Percentiles rank a stretch among this genome's conserved stretches.
These are phyloP conservation scores for Mesochorus sp. DNA, from an alignment of 2,888 invertebrate genomes.

Conservation along the genomic window DNA sequence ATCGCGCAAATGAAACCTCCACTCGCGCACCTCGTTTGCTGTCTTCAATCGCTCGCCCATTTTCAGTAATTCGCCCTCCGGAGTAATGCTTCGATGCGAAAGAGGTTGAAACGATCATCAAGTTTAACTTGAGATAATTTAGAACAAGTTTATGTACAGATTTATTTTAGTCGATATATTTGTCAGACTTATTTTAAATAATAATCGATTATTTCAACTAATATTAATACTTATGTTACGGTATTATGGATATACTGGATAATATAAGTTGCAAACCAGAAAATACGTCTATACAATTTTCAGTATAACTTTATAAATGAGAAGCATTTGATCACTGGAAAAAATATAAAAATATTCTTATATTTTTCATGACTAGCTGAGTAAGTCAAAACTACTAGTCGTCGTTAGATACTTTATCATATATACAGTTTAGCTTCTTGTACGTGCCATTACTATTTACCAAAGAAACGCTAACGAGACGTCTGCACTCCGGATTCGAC, in stretches of 20 bases:
- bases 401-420: too few species aligned
- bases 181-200: neutral
- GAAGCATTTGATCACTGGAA: too few species aligned
- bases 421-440: neutral
- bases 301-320: too few species aligned
- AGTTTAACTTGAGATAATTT: neutral
- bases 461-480: constrained; percentile 23
- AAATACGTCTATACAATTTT: too few species aligned
- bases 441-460: constrained; percentile 13
- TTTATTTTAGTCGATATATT: neutral
- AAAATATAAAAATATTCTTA: too few species aligned
- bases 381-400: too few species aligned
- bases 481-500: constrained; percentile 1
- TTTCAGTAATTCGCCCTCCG: neutral
- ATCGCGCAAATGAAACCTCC: neutral
- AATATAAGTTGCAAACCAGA: too few species aligned
- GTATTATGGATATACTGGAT: too few species aligned
- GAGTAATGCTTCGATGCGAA: neutral
- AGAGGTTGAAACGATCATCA: neutral
- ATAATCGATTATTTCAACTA: too few species aligned
- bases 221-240: too few species aligned
- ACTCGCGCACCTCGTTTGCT: neutral
- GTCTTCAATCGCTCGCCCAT: neutral
- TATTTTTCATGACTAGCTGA: too few species aligned
- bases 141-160: neutral